phyloP scores from a whole-genome alignment of 2,888 invertebrate genomes.

The Lasioglossum oenotherae region DNA sequence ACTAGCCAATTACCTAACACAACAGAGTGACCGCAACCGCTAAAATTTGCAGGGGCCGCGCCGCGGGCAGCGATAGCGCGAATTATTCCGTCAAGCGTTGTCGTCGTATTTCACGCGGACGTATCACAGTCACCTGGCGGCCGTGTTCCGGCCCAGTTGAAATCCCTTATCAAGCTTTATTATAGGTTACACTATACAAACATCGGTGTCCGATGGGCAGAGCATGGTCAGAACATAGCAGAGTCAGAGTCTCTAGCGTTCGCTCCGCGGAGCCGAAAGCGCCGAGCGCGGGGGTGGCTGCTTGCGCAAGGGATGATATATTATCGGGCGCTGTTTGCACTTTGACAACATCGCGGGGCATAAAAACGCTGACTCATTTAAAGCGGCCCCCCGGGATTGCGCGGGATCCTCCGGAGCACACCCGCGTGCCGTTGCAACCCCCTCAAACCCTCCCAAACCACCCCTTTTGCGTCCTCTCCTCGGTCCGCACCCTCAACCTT shows the following conservation, averaged over 20 bases:
- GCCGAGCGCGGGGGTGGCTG: constrained; percentile 49
- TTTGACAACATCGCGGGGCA: constrained; percentile 84
- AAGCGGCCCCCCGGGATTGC: constrained; percentile 84
- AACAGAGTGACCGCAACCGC: background rate
- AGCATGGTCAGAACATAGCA: background rate
- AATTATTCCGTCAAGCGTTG: constrained; percentile 37
- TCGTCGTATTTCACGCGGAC: constrained; percentile 37
- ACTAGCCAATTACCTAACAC: background rate
- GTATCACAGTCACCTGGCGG: constrained; percentile 52
- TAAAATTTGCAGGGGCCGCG: background rate
- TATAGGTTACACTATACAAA: constrained; percentile 52
- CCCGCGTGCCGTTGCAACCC: constrained; percentile 72
- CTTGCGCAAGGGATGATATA: constrained; percentile 83
- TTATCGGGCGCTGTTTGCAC: constrained; percentile 84
- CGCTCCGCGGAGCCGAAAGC: constrained; percentile 19
- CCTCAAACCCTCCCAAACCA: constrained; percentile 44
- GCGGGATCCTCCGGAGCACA: constrained; percentile 73
- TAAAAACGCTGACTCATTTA: constrained; percentile 85
- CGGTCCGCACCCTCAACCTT: constrained; percentile 26
- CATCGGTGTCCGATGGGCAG: background rate
- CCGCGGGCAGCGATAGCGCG: constrained; percentile 1
- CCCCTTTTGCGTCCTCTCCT: constrained; percentile 41
- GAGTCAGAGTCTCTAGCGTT: constrained; percentile 4
- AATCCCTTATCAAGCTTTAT: constrained; percentile 47
- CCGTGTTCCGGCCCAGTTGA: constrained; percentile 10